Base-by-base conservation (phyloP, 2,113 vertebrate species). In the Datnioides undecimradiatus region DNA sequence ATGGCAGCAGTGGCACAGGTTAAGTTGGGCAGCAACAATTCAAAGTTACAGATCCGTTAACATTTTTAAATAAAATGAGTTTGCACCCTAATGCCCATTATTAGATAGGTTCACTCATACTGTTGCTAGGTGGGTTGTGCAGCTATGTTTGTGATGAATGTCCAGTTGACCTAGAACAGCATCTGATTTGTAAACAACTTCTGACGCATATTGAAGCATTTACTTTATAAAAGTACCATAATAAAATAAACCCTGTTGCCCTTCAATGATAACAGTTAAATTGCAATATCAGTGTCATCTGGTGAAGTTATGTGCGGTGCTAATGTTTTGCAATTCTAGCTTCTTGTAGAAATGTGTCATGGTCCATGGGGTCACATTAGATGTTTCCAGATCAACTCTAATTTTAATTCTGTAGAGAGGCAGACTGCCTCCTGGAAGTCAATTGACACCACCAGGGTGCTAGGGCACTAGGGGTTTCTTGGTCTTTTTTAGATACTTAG, bases 361-460 rank as follows among this genome's bases (percentile, higher is more conserved):
- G 7, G 31, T 41, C 29, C 25, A 46, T 40, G 29, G 21, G 27
- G 82, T 82, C 23, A 68, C 49, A 62, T 84, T 76, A 38, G 79
- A 65, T 60, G 69, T 82, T 87, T 85, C 33, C 23, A 75, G 59
- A 73, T 87, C 58, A 55, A 40, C 67, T 86, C 92, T 93, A 93
- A 90, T 91, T 90, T 90, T 92, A 93, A 88, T 86, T 84, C 79
- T 87, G 88, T 84, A 73, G 86, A 51, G 83, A 67, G 83, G 85
- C 88, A 86, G 78, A 88, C 68, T 79, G 78, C 57, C 72, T 83
- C 48, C 52, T 84, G 79, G 88, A 68, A 62, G 90, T 79, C 43
- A 92, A 12, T 65, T 80, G 92, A 93, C 79, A 92, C 91, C 83
- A 69, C 21, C 33, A 63, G 69, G 76, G 84, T 79, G 79, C 85